phyloP scores from a whole-genome alignment of 1,140 invertebrate species.

The Tetragnatha versicolor region DNA sequence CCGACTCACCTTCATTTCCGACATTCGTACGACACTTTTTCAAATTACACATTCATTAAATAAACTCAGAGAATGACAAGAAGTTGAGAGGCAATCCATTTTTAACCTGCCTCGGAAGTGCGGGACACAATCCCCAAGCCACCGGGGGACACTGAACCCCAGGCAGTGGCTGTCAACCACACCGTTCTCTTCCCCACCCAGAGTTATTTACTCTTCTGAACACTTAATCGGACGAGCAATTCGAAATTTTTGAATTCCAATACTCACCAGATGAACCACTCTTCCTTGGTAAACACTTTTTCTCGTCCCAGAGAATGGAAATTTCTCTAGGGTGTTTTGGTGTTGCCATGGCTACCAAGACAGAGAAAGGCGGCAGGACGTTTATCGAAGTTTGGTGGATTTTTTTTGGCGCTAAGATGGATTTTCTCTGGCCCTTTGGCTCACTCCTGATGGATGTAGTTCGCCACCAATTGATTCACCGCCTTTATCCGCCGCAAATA shows the following conservation, averaged over 20 bases:
- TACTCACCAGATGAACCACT: background rate
- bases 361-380: slow-evolving; percentile 11
- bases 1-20: too few relatives aligned
- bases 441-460: slow-evolving; percentile 28
- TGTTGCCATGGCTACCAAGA: slow-evolving; percentile 17
- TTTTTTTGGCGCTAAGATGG: slow-evolving; percentile 20
- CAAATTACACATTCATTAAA: too few relatives aligned
- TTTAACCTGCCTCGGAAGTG: too few relatives aligned
- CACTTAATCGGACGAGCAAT: background rate
- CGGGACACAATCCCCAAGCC: too few relatives aligned
- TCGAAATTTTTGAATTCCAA: background rate
- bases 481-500: slow-evolving; percentile 2
- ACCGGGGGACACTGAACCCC: too few relatives aligned
- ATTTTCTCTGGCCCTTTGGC: slow-evolving; percentile 17
- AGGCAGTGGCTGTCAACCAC: too few relatives aligned
- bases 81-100: too few relatives aligned
- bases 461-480: slow-evolving; percentile 14
- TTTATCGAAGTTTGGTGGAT: slow-evolving; percentile 36
- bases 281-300: slow-evolving; percentile 13
- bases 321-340: slow-evolving; percentile 37
- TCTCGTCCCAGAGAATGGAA: slow-evolving; percentile 1
- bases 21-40: too few relatives aligned
- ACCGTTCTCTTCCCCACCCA: too few relatives aligned
- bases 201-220: too few relatives aligned
- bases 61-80: too few relatives aligned